Conservation (phyloP, 2,888 invertebrate species). For the Muschampia plurimacula region DNA sequence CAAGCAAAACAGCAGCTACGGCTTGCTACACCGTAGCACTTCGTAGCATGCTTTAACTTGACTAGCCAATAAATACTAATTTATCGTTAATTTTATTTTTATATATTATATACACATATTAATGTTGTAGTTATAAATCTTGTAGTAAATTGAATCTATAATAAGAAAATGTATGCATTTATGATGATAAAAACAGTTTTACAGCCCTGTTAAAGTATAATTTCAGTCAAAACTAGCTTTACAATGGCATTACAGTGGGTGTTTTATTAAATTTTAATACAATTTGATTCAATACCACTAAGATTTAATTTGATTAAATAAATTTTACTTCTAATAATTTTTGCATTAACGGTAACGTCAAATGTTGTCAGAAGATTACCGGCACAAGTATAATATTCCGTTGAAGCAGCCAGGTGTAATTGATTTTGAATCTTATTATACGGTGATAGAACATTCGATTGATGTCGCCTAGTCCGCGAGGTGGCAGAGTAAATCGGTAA, state of each 20-base stretch:
- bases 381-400: conserved; percentile 45
- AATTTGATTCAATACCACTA: not conserved
- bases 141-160: not conserved
- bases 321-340: conserved; percentile 48
- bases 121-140: no score
- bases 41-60: not conserved
- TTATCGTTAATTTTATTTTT: no score
- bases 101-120: no score
- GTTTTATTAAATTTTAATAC: not conserved
- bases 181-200: no score
- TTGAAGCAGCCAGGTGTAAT: conserved; percentile 5
- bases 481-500: conserved; percentile 48
- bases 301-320: not conserved
- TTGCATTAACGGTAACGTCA: conserved; percentile 61
- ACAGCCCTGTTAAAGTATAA: no score
- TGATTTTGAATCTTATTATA: conserved; percentile 50
- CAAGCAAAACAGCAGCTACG: not conserved
- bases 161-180: no score
- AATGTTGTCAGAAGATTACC: conserved; percentile 48
- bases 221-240: not conserved
- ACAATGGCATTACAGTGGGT: not conserved
- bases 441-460: conserved; percentile 47
- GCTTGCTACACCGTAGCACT: not conserved
- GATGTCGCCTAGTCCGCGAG: conserved; percentile 33
- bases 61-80: not conserved